Evolutionary conservation across 1,140 invertebrate species (phyloP).

Genomic region (Lepidurus apus): DNA sequence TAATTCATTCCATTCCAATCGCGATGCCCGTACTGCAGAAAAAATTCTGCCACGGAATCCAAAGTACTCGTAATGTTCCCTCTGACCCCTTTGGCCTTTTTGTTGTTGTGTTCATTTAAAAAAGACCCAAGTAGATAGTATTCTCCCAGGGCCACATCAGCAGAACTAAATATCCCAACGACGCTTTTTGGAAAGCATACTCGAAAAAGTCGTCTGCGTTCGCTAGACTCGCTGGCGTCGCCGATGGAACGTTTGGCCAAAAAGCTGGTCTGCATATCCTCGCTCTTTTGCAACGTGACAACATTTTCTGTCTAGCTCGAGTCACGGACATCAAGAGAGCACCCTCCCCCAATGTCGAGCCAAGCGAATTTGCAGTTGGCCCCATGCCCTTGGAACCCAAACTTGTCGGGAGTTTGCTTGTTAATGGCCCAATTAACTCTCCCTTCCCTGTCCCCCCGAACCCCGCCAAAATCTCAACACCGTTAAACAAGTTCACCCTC

Average conservation of each 20-base stretch:
- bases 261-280: neutral
- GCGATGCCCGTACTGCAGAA: too few species aligned
- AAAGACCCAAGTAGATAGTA: too few species aligned
- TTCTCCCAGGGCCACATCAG: too few species aligned
- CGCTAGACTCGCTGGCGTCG: constrained; percentile 12
- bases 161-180: too few species aligned
- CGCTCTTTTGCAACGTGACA: too few species aligned
- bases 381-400: neutral
- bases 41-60: too few species aligned
- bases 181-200: neutral
- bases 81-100: too few species aligned
- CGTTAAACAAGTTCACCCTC: neutral
- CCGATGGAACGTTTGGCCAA: neutral
- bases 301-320: too few species aligned
- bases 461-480: neutral
- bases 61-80: too few species aligned
- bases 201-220: neutral
- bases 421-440: constrained; percentile 14
- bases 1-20: too few species aligned
- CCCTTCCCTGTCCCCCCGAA: neutral
- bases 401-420: neutral
- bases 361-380: constrained; percentile 17
- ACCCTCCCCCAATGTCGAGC: neutral
- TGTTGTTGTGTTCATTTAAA: too few species aligned
- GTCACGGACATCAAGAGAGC: neutral